A percentile compares a stretch with the other conserved stretches of the same genome.
Evolutionary conservation across 2,888 invertebrate species (phyloP).

Genomic region (Orthosia gracilis): DNA sequence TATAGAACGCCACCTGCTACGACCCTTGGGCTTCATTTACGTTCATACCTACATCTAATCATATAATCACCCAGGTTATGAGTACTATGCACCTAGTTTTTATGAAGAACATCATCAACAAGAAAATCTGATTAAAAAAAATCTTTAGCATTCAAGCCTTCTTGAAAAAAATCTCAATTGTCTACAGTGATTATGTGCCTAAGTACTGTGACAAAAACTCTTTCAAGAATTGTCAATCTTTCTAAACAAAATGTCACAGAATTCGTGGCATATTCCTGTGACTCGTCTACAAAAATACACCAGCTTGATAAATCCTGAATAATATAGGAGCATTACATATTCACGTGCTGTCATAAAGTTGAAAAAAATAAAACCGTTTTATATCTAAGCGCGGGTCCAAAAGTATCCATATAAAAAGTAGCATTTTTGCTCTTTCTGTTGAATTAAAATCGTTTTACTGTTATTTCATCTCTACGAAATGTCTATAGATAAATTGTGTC

Average conservation of each 20-base stretch:
- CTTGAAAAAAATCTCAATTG: background rate
- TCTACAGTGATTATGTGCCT: background rate
- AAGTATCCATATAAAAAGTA: slow-evolving; percentile 2
- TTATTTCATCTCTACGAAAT: background rate
- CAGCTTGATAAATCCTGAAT: slow-evolving; percentile 27
- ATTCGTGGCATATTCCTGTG: background rate
- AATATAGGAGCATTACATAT: slow-evolving; percentile 41
- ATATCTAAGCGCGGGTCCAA: background rate
- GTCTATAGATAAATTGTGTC: background rate
- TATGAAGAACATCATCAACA: no score
- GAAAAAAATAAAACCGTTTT: slow-evolving; percentile 47
- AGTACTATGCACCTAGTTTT: no score
- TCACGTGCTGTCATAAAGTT: slow-evolving; percentile 43
- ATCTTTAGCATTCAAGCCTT: background rate
- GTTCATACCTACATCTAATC: no score
- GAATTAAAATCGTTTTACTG: slow-evolving; percentile 26
- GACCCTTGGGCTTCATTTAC: no score
- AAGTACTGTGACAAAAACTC: background rate
- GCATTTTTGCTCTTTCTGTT: background rate
- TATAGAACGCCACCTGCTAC: no score
- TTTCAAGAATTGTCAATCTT: background rate
- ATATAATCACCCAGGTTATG: no score
- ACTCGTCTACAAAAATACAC: slow-evolving; percentile 10
- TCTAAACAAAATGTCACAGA: background rate
- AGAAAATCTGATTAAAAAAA: no score